A percentile compares a stretch with the other conserved stretches of the same genome.
Evolutionary conservation across 2,888 invertebrate species (phyloP).

Genomic region (Sphaerophoria taeniata): DNA sequence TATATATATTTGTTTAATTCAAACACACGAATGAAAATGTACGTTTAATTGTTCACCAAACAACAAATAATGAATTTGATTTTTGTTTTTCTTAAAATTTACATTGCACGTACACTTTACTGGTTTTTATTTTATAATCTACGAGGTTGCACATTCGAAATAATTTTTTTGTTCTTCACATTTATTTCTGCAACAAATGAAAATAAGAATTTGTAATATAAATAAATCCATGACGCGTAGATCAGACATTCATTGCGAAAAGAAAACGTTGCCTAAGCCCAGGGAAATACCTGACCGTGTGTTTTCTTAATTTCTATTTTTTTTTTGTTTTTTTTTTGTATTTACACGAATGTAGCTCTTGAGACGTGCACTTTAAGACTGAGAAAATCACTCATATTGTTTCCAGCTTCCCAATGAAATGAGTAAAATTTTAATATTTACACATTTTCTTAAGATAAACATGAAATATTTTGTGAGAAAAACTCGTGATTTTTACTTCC

Average conservation of each 20-base stretch:
- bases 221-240: constrained; percentile 66
- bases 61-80: no score
- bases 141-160: constrained; percentile 54
- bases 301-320: neutral
- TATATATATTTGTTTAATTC: constrained; percentile 39
- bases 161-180: constrained; percentile 4
- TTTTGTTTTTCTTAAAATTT: constrained; percentile 44
- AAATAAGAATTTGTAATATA: constrained; percentile 48
- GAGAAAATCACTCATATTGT: constrained; percentile 60
- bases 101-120: constrained; percentile 34
- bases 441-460: constrained; percentile 35
- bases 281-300: constrained; percentile 57
- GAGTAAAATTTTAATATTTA: constrained; percentile 69
- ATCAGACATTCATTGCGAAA: constrained; percentile 39
- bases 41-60: no score
- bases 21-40: no score
- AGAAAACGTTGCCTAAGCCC: constrained; percentile 49
- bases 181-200: constrained; percentile 49
- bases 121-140: constrained; percentile 26
- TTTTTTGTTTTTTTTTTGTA: constrained; percentile 14
- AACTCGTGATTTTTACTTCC: constrained; percentile 19
- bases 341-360: constrained; percentile 48
- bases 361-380: constrained; percentile 67
- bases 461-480: constrained; percentile 53
- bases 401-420: constrained; percentile 23